phyloP scores from a whole-genome alignment of 2,113 vertebrate genomes.

The Apus apus region DNA sequence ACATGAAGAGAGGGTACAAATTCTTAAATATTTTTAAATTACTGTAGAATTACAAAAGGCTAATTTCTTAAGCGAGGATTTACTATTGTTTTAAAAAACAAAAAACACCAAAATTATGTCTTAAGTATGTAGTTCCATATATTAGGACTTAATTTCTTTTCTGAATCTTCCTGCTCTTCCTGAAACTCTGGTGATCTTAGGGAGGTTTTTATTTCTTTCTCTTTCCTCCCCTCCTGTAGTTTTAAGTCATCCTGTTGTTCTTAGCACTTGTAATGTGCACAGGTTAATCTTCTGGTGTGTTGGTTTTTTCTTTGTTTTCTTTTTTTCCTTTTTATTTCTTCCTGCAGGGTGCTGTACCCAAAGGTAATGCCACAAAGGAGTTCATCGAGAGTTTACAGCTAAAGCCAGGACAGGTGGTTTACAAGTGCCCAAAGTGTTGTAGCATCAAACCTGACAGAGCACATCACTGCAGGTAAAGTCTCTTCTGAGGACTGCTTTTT shows the following conservation, averaged over 20 bases:
- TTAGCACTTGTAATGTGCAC: not conserved
- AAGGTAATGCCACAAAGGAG: constrained; percentile 98
- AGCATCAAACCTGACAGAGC: constrained; percentile 98
- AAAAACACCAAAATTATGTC: not conserved
- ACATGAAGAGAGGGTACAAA: not conserved
- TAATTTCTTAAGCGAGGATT: not conserved
- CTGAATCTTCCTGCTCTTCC: not conserved
- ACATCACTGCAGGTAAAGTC: constrained; percentile 94
- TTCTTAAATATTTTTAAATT: not conserved
- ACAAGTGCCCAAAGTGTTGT: constrained; percentile 99
- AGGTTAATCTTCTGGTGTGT: not conserved
- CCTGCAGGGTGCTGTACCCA: constrained; percentile 92
- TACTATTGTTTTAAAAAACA: not conserved
- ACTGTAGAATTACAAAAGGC: not conserved
- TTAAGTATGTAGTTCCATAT: not conserved
- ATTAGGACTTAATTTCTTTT: not conserved
- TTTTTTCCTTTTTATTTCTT: not conserved
- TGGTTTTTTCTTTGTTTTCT: not conserved
- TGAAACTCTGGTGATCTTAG: not conserved
- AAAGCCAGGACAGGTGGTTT: constrained; percentile 97
- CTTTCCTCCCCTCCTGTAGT: not conserved
- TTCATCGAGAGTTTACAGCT: constrained; percentile 98
- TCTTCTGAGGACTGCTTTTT: not conserved
- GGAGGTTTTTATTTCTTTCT: not conserved
- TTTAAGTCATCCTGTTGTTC: not conserved